Percentiles rank a stretch among this genome's conserved stretches.
These are phyloP conservation scores for Athetis lepigone DNA, from an alignment of 2,888 invertebrate species.

Conservation along the genomic window DNA sequence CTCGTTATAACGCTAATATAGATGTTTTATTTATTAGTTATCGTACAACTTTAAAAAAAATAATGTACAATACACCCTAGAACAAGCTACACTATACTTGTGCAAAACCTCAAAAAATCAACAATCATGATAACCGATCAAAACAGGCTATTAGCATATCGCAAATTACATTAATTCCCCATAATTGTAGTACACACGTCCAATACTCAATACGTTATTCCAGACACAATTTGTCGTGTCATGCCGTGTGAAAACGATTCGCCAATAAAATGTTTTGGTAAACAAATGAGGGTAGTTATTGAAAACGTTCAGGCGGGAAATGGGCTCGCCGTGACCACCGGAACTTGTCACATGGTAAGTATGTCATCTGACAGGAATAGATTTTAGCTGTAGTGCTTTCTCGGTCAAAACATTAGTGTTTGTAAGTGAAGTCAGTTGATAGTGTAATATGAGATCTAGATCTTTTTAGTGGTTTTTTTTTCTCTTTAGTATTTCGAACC, in stretches of 20 bases:
- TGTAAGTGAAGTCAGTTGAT: no score
- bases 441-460: no score
- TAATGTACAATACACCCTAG: no score
- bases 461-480: no score
- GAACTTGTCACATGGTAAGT: conserved; percentile 48
- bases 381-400: conserved; percentile 2
- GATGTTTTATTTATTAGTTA: no score
- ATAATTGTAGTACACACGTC: neutral
- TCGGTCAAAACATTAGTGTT: neutral
- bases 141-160: conserved; percentile 11
- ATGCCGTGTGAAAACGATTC: conserved; percentile 19
- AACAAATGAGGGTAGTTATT: conserved; percentile 66
- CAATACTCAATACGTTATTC: conserved; percentile 6
- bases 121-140: neutral
- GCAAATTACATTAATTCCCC: neutral
- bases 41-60: no score
- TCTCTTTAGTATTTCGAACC: no score
- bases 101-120: neutral
- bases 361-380: conserved; percentile 27
- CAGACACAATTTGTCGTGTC: conserved; percentile 21
- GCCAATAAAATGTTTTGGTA: conserved; percentile 57
- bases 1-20: no score
- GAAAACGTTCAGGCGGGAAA: conserved; percentile 66
- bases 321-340: conserved; percentile 59
- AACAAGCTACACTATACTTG: no score